A percentile compares a stretch with the other conserved stretches of the same genome.
phyloP scores from a whole-genome alignment of 2,797 vertebrate species.

The Leptodactylus fallax region DNA sequence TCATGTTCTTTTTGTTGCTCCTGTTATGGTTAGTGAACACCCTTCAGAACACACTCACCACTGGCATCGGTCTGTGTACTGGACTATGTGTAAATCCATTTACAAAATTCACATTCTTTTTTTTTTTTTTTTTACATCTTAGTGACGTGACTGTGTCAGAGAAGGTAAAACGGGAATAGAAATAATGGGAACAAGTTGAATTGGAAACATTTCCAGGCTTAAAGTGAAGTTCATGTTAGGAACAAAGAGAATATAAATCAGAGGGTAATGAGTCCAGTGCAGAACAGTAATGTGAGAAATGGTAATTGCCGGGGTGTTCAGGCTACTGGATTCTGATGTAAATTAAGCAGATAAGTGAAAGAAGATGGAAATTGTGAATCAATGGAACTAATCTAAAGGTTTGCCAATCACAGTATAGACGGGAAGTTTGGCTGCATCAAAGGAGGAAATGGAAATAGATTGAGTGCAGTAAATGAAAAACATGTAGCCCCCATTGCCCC shows the following conservation, averaged over 20 bases:
- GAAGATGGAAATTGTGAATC: conserved; percentile 54
- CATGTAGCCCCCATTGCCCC: conserved; percentile 43
- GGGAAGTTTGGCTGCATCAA: conserved; percentile 58
- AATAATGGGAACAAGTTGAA: background rate
- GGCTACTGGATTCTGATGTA: conserved; percentile 62
- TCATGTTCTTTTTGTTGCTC: too few species aligned
- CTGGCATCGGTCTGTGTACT: background rate
- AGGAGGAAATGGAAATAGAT: conserved; percentile 52
- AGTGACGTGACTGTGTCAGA: too few species aligned
- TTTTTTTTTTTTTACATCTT: background rate
- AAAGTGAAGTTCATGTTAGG: background rate
- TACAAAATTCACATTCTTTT: background rate
- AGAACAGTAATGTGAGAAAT: conserved; percentile 47
- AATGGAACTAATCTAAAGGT: conserved; percentile 60
- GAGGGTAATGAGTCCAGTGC: conserved; percentile 20
- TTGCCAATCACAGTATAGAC: conserved; percentile 50
- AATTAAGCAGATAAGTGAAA: conserved; percentile 62
- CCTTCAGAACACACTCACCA: background rate
- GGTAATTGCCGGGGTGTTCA: conserved; percentile 52
- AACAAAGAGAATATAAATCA: conserved; percentile 33
- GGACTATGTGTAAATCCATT: background rate
- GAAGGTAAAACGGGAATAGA: background rate
- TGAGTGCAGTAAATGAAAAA: conserved; percentile 54
- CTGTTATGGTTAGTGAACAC: background rate
- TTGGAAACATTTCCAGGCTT: background rate